These are phyloP conservation scores for Zootermopsis nevadensis DNA, from an alignment of 2,888 invertebrate species.

Conservation along the genomic window DNA sequence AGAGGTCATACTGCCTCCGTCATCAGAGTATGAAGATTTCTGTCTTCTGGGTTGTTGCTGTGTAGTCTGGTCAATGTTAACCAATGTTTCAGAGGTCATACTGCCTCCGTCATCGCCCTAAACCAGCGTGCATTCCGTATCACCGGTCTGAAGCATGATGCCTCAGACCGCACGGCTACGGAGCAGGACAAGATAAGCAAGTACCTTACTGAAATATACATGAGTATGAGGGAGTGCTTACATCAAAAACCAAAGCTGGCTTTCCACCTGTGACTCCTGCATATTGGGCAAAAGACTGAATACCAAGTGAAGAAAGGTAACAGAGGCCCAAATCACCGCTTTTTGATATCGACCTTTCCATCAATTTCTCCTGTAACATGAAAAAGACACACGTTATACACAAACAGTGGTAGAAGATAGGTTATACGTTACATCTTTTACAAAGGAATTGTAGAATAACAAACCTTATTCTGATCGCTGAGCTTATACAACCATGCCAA, in stretches of 20 bases:
- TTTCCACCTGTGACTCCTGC: constrained; percentile 75
- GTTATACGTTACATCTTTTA: background rate
- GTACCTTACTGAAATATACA: background rate
- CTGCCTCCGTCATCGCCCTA: too few species aligned
- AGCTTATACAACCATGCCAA: constrained; percentile 83
- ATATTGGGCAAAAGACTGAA: constrained; percentile 82
- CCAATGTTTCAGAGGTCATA: too few species aligned
- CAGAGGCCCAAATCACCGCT: constrained; percentile 75
- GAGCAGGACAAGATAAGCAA: too few species aligned
- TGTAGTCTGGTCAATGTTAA: too few species aligned
- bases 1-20: too few species aligned
- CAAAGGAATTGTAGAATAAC: constrained; percentile 15
- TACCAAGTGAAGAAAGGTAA: constrained; percentile 79
- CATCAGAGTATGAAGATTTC: too few species aligned
- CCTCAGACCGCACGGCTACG: too few species aligned
- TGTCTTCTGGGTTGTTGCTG: too few species aligned
- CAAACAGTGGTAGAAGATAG: background rate
- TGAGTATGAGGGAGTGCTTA: constrained; percentile 57
- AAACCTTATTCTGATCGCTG: constrained; percentile 63
- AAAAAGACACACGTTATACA: background rate
- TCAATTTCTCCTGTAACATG: constrained; percentile 67
- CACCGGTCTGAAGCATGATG: too few species aligned
- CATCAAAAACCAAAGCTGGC: constrained; percentile 76
- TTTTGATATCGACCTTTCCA: constrained; percentile 76
- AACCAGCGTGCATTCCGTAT: too few species aligned